Conservation (phyloP, 2,888 invertebrate species). For the Orthosia gracilis region DNA sequence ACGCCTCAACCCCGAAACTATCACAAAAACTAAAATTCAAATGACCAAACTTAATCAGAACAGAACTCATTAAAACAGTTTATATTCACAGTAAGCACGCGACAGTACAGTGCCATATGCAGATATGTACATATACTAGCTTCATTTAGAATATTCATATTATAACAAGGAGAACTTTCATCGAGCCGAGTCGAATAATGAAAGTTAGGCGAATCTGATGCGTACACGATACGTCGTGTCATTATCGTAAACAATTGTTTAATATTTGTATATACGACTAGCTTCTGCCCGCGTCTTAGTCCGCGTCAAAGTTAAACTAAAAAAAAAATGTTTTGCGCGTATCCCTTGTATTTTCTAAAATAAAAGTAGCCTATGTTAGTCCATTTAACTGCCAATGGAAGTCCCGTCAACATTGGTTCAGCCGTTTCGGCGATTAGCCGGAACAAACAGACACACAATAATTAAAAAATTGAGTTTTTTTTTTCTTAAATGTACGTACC, state of each 20-base stretch:
- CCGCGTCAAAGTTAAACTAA: too few relatives aligned
- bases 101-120: slow-evolving; percentile 52
- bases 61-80: slow-evolving; percentile 50
- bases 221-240: slow-evolving; percentile 60
- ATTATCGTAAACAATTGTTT: slow-evolving; percentile 49
- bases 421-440: too few relatives aligned
- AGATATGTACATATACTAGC: slow-evolving; percentile 59
- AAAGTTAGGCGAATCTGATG: slow-evolving; percentile 75
- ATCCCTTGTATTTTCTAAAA: too few relatives aligned
- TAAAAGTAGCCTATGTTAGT: too few relatives aligned
- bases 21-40: slow-evolving; percentile 35
- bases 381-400: too few relatives aligned
- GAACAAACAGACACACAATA: not conserved
- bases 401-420: too few relatives aligned
- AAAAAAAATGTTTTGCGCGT: too few relatives aligned
- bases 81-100: slow-evolving; percentile 53
- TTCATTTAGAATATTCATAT: slow-evolving; percentile 80
- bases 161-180: slow-evolving; percentile 78
- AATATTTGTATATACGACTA: slow-evolving; percentile 16
- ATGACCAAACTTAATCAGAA: slow-evolving; percentile 33
- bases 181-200: slow-evolving; percentile 71
- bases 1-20: slow-evolving; percentile 3
- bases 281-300: too few relatives aligned
- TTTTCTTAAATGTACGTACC: too few relatives aligned
- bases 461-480: too few relatives aligned